A percentile compares a stretch with the other conserved stretches of the same genome.
Conservation (phyloP, 2,113 vertebrate species). For the Podarcis muralis region DNA sequence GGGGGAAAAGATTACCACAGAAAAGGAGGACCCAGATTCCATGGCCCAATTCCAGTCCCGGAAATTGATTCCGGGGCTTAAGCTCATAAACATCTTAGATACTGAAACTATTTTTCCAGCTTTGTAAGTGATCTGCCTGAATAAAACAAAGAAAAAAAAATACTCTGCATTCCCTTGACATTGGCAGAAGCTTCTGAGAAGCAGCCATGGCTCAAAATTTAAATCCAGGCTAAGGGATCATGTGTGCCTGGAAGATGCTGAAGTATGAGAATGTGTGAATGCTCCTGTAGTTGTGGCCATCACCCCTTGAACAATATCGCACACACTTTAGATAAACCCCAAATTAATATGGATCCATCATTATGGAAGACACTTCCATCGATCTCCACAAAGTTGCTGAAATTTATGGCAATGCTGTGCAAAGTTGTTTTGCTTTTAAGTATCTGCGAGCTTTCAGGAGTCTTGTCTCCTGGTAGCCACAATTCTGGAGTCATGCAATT, state of each 20-base stretch:
- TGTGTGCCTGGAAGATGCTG: not conserved
- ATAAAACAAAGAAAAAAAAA: not conserved
- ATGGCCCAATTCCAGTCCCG: not conserved
- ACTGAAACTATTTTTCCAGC: not conserved
- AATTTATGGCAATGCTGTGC: not conserved
- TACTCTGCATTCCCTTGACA: not conserved
- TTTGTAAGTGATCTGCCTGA: not conserved
- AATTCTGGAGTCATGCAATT: not conserved
- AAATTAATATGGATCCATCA: slow-evolving; percentile 16
- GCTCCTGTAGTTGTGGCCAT: no score
- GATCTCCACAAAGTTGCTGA: not conserved
- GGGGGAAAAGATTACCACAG: not conserved
- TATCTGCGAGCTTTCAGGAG: not conserved
- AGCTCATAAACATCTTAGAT: not conserved
- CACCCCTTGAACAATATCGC: not conserved
- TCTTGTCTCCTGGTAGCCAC: slow-evolving; percentile 1
- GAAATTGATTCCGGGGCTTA: not conserved
- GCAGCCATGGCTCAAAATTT: not conserved
- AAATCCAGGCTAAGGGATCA: not conserved
- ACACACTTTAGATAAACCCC: not conserved
- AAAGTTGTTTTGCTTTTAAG: slow-evolving; percentile 1
- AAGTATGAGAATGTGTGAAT: not conserved
- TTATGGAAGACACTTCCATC: not conserved
- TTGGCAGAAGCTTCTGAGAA: not conserved
- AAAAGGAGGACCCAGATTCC: not conserved